phyloP scores from a whole-genome alignment of 2,888 invertebrate species.

The Hylaea fasciaria region DNA sequence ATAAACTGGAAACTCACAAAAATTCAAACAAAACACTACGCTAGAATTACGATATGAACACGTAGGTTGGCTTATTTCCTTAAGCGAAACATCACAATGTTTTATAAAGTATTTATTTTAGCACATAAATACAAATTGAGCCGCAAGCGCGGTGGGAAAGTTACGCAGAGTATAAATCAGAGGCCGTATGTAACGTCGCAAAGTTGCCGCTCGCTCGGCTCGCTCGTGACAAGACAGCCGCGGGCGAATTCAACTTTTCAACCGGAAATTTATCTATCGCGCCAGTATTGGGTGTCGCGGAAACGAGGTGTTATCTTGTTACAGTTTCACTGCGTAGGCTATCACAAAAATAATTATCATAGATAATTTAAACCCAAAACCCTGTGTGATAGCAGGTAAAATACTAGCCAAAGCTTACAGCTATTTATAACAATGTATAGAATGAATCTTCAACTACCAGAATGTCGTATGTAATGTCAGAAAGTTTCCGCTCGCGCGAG shows the following conservation, averaged over 20 bases:
- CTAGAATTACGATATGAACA: too few relatives aligned
- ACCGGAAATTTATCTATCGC: constrained; percentile 51
- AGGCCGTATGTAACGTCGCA: constrained; percentile 48
- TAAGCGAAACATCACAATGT: not conserved
- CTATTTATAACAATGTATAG: too few relatives aligned
- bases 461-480: too few relatives aligned
- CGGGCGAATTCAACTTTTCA: constrained; percentile 54
- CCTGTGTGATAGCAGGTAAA: too few relatives aligned
- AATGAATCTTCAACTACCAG: too few relatives aligned
- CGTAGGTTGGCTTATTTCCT: too few relatives aligned
- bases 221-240: constrained; percentile 56
- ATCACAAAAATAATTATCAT: constrained; percentile 7
- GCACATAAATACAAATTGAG: constrained; percentile 44
- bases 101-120: constrained; percentile 30
- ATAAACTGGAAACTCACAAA: too few relatives aligned
- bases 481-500: too few relatives aligned
- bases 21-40: too few relatives aligned
- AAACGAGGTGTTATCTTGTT: constrained; percentile 38
- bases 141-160: constrained; percentile 51
- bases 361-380: not conserved
- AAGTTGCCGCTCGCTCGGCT: constrained; percentile 37
- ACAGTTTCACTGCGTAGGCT: constrained; percentile 20
- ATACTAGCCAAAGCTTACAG: too few relatives aligned
- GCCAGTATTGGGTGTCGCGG: constrained; percentile 36
- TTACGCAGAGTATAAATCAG: constrained; percentile 58